A percentile compares a stretch with the other conserved stretches of the same genome.
Evolutionary conservation across 2,113 vertebrate genomes (phyloP).

Genomic region (Albula glossodonta): DNA sequence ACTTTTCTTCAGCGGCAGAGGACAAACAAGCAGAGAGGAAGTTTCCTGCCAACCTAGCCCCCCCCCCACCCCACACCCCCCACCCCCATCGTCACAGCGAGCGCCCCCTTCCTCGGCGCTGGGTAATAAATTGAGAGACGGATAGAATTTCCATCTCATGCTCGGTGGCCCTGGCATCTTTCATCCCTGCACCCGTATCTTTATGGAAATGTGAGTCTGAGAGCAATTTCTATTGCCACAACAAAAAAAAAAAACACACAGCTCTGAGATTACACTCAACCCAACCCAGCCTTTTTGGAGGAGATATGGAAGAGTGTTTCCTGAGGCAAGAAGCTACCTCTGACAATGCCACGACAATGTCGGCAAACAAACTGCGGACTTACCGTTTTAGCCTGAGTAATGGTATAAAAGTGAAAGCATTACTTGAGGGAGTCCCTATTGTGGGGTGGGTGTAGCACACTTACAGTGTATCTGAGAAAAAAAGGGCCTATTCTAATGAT

Average conservation of each 20-base stretch:
- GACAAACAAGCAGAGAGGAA: slow-evolving; percentile 14
- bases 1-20: not conserved
- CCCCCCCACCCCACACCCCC: not conserved
- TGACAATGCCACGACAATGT: no score
- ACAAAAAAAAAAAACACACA: not conserved
- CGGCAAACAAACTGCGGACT: no score
- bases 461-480: no score
- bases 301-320: not conserved
- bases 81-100: not conserved
- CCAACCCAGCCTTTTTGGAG: not conserved
- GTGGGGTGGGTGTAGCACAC: no score
- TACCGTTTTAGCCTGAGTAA: not conserved
- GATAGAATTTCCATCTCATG: not conserved
- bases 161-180: not conserved
- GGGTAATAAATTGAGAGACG: not conserved
- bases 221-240: not conserved
- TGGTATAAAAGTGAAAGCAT: not conserved
- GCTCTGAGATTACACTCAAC: not conserved
- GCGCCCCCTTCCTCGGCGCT: not conserved
- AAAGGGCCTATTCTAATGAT: not conserved
- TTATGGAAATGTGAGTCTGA: not conserved
- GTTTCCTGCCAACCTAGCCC: not conserved
- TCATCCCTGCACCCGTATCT: not conserved
- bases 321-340: not conserved
- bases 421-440: no score